Evolutionary conservation across 2,797 vertebrate genomes (phyloP).

Genomic region (Streptopelia turtur): DNA sequence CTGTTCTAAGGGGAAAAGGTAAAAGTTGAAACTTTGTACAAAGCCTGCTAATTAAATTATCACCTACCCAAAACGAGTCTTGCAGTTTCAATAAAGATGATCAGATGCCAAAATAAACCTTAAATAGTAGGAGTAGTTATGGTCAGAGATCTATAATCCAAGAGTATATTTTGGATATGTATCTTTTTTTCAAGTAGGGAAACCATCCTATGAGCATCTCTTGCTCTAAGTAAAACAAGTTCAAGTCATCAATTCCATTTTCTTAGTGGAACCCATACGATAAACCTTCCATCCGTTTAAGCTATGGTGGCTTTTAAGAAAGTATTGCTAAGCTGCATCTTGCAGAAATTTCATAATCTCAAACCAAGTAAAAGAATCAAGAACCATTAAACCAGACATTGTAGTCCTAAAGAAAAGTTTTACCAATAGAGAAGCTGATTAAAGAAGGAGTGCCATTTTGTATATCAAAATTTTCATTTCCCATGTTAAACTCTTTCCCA

Average conservation of each 20-base stretch:
- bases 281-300: neutral
- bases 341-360: neutral
- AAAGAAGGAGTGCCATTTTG: neutral
- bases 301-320: neutral
- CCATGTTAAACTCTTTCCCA: neutral
- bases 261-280: neutral
- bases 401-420: neutral
- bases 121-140: neutral
- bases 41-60: constrained; percentile 71
- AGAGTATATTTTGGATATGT: neutral
- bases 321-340: neutral
- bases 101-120: constrained; percentile 42
- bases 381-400: neutral
- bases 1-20: constrained; percentile 72
- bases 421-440: neutral
- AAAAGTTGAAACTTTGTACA: constrained; percentile 72
- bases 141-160: neutral
- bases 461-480: constrained; percentile 20
- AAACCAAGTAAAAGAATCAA: neutral
- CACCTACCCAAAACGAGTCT: constrained; percentile 35
- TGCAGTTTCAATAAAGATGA: constrained; percentile 46
- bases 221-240: neutral
- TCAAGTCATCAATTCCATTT: neutral
- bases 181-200: neutral
- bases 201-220: neutral